A percentile compares a stretch with the other conserved stretches of the same genome.
Evolutionary conservation across 1,140 invertebrate species (phyloP).

Genomic region (Hypsibius dujardini): DNA sequence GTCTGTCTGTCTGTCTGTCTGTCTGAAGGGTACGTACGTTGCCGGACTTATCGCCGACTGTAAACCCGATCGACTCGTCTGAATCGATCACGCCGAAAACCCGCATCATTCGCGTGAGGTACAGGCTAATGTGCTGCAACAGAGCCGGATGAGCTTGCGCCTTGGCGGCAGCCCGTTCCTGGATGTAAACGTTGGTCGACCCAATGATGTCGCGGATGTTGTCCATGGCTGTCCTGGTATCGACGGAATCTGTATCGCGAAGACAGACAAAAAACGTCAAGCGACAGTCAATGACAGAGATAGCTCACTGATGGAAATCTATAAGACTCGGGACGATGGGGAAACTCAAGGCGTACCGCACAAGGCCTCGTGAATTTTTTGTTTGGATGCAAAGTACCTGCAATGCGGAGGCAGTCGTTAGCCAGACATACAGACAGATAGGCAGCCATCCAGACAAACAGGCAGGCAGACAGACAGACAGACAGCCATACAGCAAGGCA

Average conservation of each 20-base stretch:
- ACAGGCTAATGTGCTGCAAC: conserved; percentile 40
- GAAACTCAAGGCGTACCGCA: conserved; percentile 41
- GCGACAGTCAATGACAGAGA: conserved; percentile 18
- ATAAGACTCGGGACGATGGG: conserved; percentile 9
- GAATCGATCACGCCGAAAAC: conserved; percentile 68
- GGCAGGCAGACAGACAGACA: no score
- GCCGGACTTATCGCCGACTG: conserved; percentile 31
- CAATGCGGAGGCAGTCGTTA: conserved; percentile 23
- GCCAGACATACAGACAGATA: no score
- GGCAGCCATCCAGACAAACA: no score
- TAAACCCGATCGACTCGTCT: conserved; percentile 58
- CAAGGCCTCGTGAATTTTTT: conserved; percentile 59
- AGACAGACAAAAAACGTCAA: conserved; percentile 14
- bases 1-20: no score
- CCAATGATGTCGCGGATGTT: conserved; percentile 60
- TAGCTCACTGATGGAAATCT: conserved; percentile 14
- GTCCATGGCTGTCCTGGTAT: conserved; percentile 70
- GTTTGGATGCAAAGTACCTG: conserved; percentile 48
- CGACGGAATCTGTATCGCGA: conserved; percentile 62
- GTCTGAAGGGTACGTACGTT: conserved; percentile 19
- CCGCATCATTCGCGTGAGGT: conserved; percentile 66
- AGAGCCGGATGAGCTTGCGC: conserved; percentile 32
- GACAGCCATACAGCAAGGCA: no score
- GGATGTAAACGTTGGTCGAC: conserved; percentile 64
- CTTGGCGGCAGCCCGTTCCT: conserved; percentile 38